Base-by-base conservation (phyloP, 2,797 vertebrate species). In the Ceyx erithaca region DNA sequence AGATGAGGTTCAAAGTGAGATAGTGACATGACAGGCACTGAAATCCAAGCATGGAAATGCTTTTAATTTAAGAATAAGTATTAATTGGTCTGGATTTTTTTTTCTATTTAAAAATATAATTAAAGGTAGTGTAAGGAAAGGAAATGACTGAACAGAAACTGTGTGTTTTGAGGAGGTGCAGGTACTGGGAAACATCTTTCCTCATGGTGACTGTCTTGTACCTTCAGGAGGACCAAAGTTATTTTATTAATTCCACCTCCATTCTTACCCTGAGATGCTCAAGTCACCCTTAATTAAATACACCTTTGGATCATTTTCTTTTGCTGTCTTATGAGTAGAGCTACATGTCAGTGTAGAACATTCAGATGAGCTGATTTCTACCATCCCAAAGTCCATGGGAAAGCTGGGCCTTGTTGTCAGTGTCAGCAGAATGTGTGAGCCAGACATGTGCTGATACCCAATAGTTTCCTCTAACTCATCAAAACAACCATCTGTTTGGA, bases 1-100 rank as follows among this genome's bases (percentile, higher is more conserved):
- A 87, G 77, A 80, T 79, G 58, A 91, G 82, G 54, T 75, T 92
- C 64, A 82, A 80, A 87, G 57, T 40, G 75, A 93, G 84, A 63
- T 10, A 69, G 48, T 19, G 68, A 37, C 23, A 73, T 7, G 41
- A 67, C n/a, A 76, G 18, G 51, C 51, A 91, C 28, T 82, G 45
- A 83, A 83, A 93, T 78, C 71, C 68, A 57, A 31, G 35, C 26
- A 67, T 1, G 64, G 85, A 87, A 83, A 71, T n/a, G 45, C 14
- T 83, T 61, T 70, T 25, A 64, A 79, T n/a, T 14, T 59, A 76
- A 93, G 78, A 12, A 66, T 15, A 52, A 5, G 10, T 33, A 57
- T 31, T 58, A n/a, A 22, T 22, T 37, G 25, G 8, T 57, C 58
- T 49, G 25, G 14, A 70, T 13, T 63, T 55, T n/a, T 31, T 62